phyloP scores from a whole-genome alignment of 1,140 invertebrate species.

The Papilio glaucus region DNA sequence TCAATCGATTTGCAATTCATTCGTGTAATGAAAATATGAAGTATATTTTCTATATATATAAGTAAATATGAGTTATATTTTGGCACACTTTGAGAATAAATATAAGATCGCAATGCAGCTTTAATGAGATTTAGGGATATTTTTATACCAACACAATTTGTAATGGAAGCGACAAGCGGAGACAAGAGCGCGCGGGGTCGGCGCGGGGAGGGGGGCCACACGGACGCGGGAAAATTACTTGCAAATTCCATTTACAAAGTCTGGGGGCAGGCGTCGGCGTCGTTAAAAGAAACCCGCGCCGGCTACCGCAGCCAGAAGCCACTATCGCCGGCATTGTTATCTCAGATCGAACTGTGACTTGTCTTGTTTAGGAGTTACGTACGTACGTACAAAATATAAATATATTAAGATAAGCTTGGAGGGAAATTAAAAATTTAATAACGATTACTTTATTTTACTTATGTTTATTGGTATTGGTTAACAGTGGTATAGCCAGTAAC shows the following conservation, averaged over 20 bases:
- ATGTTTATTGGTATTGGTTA: no score
- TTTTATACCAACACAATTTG: conserved; percentile 83
- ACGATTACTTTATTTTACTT: no score
- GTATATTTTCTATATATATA: no score
- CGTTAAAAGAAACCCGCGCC: conserved; percentile 62
- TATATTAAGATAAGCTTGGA: no score
- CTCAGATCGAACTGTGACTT: not conserved
- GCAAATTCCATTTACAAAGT: conserved; percentile 81
- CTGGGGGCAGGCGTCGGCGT: conserved; percentile 57
- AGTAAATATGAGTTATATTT: no score
- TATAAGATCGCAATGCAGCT: conserved; percentile 45
- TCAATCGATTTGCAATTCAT: no score
- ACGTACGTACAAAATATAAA: no score
- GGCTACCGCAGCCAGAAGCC: conserved; percentile 43
- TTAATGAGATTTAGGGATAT: conserved; percentile 63
- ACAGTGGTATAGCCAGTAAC: no score
- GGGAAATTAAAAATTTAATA: no score
- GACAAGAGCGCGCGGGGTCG: conserved; percentile 73
- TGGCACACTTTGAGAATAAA: conserved; percentile 6
- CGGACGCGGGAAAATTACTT: conserved; percentile 75
- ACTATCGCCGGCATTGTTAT: conserved; percentile 30
- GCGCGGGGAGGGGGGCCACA: conserved; percentile 50
- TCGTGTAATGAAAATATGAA: no score
- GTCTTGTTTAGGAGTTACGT: conserved; percentile 16
- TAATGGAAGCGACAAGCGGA: conserved; percentile 81